Evolutionary conservation across 2,888 invertebrate genomes (phyloP).

Genomic region (Acrobasis consociella): DNA sequence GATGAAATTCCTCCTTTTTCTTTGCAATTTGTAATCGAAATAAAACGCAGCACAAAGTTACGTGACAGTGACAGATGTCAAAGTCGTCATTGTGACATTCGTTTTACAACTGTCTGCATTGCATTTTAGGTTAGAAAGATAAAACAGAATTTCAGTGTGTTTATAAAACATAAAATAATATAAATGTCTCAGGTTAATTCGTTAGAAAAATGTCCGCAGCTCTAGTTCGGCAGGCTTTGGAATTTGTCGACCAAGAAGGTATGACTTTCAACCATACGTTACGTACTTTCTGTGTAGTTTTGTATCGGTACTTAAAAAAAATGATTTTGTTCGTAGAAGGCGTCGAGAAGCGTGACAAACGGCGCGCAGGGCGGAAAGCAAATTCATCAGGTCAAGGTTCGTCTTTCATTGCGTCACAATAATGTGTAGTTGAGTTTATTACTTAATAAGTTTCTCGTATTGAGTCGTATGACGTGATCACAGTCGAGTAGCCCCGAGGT

Average conservation of each 20-base stretch:
- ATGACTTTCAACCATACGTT: conserved; percentile 15
- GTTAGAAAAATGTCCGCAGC: conserved; percentile 78
- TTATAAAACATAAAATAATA: conserved; percentile 24
- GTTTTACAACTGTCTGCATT: conserved; percentile 27
- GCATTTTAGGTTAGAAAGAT: conserved; percentile 44
- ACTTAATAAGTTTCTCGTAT: background rate
- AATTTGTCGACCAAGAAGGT: conserved; percentile 78
- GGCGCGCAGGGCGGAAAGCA: conserved; percentile 27
- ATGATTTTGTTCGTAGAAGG: conserved; percentile 9
- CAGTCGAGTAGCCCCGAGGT: background rate
- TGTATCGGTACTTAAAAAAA: background rate
- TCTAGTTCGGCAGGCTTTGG: conserved; percentile 80
- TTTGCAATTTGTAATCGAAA: background rate
- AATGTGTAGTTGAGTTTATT: conserved; percentile 4
- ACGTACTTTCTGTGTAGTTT: background rate
- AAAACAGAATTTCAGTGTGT: conserved; percentile 28
- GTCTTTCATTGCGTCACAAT: conserved; percentile 1
- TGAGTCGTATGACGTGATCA: background rate
- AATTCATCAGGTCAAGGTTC: conserved; percentile 14
- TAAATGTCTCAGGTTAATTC: conserved; percentile 52
- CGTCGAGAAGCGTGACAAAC: conserved; percentile 35
- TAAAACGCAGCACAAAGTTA: background rate
- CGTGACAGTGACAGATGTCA: conserved; percentile 1
- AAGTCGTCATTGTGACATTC: conserved; percentile 4
- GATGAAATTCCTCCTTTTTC: background rate